These are phyloP conservation scores for Peromyscus eremicus DNA, from an alignment of 2,797 vertebrate genomes.

Conservation along the genomic window DNA sequence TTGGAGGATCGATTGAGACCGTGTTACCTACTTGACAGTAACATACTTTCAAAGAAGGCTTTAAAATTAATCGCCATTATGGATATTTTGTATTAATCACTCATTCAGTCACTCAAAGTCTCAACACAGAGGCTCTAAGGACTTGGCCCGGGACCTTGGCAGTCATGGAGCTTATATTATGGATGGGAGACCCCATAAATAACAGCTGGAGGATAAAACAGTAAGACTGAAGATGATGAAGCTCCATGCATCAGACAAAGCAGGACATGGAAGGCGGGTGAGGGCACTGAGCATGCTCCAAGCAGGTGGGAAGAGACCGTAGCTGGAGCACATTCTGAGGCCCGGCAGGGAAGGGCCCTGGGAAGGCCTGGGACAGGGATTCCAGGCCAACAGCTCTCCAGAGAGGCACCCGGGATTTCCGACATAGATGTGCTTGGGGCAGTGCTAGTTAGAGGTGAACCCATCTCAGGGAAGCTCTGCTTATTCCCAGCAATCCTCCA, in stretches of 20 bases:
- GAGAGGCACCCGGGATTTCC: not conserved
- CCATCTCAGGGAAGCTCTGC: rapidly evolving
- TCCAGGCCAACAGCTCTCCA: not conserved
- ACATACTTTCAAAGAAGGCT: not conserved
- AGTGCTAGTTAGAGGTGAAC: rapidly evolving
- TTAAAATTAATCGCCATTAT: not conserved
- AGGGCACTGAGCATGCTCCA: not conserved
- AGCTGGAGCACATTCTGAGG: not conserved
- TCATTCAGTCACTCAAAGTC: not conserved
- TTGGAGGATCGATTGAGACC: not conserved
- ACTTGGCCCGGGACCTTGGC: not conserved
- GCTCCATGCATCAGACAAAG: not conserved
- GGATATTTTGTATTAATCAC: not conserved
- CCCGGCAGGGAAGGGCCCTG: not conserved
- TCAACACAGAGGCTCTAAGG: not conserved
- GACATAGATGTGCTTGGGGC: not conserved
- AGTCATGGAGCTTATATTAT: rapidly evolving
- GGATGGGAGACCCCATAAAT: not conserved
- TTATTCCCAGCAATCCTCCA: not conserved
- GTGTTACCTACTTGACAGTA: not conserved
- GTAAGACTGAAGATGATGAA: not conserved
- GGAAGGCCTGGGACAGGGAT: not conserved
- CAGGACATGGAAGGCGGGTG: not conserved
- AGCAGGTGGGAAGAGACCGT: not conserved
- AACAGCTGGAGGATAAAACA: not conserved